Base-by-base conservation (phyloP, 2,888 invertebrate species). In the Dendrolimus houi region DNA sequence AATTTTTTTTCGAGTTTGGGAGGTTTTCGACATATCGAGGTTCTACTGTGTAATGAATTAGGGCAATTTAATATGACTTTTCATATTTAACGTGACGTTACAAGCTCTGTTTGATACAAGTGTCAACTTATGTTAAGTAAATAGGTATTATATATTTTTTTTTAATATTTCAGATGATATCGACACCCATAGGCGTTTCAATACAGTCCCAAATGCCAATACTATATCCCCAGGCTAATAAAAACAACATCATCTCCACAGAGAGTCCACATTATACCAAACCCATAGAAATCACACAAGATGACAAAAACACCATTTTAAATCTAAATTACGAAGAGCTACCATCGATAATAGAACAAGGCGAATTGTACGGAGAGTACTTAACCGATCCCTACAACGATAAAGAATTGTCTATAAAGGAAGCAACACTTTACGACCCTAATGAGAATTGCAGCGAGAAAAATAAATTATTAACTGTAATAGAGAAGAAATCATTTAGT, bases 171-270 rank as follows among this genome's bases (percentile, higher is more conserved):
- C 88, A 94, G 93, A 92, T 93, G 92, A 92, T 93, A 60, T 93
- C 93, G 12, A 93, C 94, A 29, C 93, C 93, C 1, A 93, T 94
- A 57, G 92, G 92, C 14, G 83, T 90, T 70, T 80, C 89, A 52
- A 78, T 89, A 55, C 85, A 89, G 62, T 75, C 83, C 1, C 83
- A 82, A 64, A 79, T 85, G 59, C 85, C 86, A 53, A 79, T 85
- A 10, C 69, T 88, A 7, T 85, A 81, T 65, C 84, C 85, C 1
- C 77, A 78, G 62, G 74, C 60, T 63, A 62, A 58, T 62, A 61
- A 64, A 47, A 61, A 41, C 12, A 58, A 58, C 58, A 57, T 29
- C n/a, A 13, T 55, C 0, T 10, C 12, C 9, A 47, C 47, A 10
- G 47, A 47, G 8, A 9, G 47, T 12, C 47, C 47, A 12, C 9